Conservation (phyloP, 2,113 vertebrate species). For the Amphilophus citrinellus region DNA sequence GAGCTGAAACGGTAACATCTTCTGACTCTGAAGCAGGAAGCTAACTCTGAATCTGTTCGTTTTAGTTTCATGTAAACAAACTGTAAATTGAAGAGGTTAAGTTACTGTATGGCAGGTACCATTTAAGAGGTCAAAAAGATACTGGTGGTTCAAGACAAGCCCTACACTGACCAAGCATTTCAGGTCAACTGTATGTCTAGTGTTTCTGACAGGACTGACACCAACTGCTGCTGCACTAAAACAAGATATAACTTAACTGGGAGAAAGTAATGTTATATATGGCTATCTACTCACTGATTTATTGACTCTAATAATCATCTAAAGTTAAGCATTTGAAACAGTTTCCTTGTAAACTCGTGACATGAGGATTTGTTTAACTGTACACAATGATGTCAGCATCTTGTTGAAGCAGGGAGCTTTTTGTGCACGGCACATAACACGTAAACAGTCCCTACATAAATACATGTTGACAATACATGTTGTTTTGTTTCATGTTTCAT, state of each 20-base stretch:
- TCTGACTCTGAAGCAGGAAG: rapidly evolving
- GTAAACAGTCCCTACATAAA: neutral
- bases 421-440: neutral
- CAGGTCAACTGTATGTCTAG: no score
- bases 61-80: neutral
- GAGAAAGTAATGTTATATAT: neutral
- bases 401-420: neutral
- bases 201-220: no score
- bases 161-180: neutral
- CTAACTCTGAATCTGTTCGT: no score
- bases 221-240: neutral
- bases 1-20: neutral
- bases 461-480: neutral
- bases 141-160: neutral
- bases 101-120: neutral
- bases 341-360: neutral
- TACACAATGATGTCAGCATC: neutral
- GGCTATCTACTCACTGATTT: neutral
- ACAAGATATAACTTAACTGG: neutral
- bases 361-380: neutral
- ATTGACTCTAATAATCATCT: neutral
- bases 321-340: neutral
- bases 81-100: neutral
- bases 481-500: slow-evolving; percentile 1
- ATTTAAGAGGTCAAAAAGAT: neutral